Conservation (phyloP, 35 echinoderm and acorn worm species). For the Diadema setosum region DNA sequence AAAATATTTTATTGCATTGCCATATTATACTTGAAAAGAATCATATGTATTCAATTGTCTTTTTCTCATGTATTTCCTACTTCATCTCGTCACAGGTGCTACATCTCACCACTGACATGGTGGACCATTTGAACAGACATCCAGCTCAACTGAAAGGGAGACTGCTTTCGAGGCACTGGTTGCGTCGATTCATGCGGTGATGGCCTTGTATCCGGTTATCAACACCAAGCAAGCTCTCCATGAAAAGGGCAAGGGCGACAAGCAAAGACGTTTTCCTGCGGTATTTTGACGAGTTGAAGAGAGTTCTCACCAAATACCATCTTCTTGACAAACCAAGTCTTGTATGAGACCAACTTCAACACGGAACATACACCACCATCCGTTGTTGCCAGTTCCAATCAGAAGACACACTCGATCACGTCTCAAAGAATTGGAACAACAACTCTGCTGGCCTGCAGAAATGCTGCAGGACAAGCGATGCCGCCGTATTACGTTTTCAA, state of each 20-base stretch:
- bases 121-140: too few relatives aligned
- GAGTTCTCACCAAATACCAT: background rate
- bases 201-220: background rate
- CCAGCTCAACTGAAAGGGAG: too few relatives aligned
- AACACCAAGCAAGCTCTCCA: background rate
- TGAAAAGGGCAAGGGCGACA: background rate
- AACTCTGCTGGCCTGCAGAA: too few relatives aligned
- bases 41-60: too few relatives aligned
- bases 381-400: background rate
- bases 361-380: background rate
- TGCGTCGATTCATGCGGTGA: background rate
- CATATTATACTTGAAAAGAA: too few relatives aligned
- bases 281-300: background rate
- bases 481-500: slow-evolving; percentile 39
- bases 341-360: background rate
- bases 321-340: background rate
- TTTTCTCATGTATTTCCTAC: too few relatives aligned
- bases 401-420: background rate
- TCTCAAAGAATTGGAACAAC: background rate
- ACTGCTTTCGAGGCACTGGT: background rate
- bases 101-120: too few relatives aligned
- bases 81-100: too few relatives aligned
- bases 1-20: too few relatives aligned
- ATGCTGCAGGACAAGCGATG: background rate
- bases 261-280: too few relatives aligned